Evolutionary conservation across 1,140 invertebrate species (phyloP), one percentile per base, ranked within the genome.

Genomic region (Cryptotermes secundus): DNA sequence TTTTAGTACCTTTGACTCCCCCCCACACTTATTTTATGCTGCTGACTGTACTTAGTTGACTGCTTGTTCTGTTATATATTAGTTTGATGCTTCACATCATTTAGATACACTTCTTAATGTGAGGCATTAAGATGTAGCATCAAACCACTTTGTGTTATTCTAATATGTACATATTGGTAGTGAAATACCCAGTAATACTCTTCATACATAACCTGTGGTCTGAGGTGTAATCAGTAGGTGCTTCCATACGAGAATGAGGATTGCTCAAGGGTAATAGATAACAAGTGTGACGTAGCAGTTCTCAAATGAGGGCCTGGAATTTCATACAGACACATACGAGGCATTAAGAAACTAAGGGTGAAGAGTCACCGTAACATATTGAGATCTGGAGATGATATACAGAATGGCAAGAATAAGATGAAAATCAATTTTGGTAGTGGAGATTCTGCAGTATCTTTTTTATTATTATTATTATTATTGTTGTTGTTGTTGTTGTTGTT

Each of bases 121-220:
- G 38, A 42, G 16, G 16, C 16, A 42, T 49, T 22, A 49, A 49
- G 45, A 49, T 4, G 19, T 49, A 49, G 14, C 59, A 72, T 72
- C n/a, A 34, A 49, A 49, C n/a, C 83, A 83, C n/a, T 83, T 83
- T 83, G 38, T 81, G 80, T 81, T 81, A 81, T 12, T 38, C 49
- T 83, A 31, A 83, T 83, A 59, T 83, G 83, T 83, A 83, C 34
- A 83, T 83, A 83, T 6, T 35, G 24, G 35, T 81, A 81, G 80
- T 45, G 53, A 65, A 34, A 49, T 65, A 83, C 59, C 83, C n/a
- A 83, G n/a, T 83, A 83, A 83, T 83, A 83, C 83, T 83, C 83
- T 45, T 59, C 38, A 59, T 49, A 34, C 83, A 53, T 83, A 72
- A 83, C 72, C 53, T 59, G 31, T 42, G 83, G 83, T 36, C 53